Percentiles rank a stretch among this genome's conserved stretches.
phyloP scores from a whole-genome alignment of 2,888 invertebrate species.

The Pharmacophagus antenor region DNA sequence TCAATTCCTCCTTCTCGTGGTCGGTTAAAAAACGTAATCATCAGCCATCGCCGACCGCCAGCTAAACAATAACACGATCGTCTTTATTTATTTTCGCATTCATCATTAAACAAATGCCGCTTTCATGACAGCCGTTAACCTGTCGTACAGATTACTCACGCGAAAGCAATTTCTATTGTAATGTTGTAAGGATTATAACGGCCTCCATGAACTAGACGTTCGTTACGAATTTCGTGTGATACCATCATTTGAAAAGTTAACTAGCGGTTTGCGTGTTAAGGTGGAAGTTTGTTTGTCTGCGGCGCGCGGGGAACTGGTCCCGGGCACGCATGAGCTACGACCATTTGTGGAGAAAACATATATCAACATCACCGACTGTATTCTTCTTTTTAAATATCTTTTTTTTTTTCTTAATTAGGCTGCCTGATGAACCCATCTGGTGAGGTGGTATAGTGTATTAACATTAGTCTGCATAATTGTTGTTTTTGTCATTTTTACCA shows the following conservation, averaged over 20 bases:
- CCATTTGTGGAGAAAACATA: no score
- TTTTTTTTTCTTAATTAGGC: no score
- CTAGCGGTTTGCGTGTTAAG: conserved; percentile 16
- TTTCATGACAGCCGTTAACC: background rate
- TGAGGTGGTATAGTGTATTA: no score
- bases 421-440: no score
- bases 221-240: conserved; percentile 5
- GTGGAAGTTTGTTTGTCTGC: background rate
- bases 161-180: background rate
- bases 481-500: no score
- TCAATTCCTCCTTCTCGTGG: no score
- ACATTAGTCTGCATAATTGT: no score
- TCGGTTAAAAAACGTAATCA: no score
- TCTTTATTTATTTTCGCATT: background rate
- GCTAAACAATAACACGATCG: no score
- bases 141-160: background rate
- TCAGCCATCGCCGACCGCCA: no score
- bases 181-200: background rate
- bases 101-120: background rate
- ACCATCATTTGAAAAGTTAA: conserved; percentile 8
- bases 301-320: conserved; percentile 16
- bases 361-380: background rate
- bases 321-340: background rate
- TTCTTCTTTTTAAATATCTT: background rate
- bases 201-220: conserved; percentile 18